Evolutionary conservation across 2,888 invertebrate genomes (phyloP).

Genomic region (Deilephila porcellus): DNA sequence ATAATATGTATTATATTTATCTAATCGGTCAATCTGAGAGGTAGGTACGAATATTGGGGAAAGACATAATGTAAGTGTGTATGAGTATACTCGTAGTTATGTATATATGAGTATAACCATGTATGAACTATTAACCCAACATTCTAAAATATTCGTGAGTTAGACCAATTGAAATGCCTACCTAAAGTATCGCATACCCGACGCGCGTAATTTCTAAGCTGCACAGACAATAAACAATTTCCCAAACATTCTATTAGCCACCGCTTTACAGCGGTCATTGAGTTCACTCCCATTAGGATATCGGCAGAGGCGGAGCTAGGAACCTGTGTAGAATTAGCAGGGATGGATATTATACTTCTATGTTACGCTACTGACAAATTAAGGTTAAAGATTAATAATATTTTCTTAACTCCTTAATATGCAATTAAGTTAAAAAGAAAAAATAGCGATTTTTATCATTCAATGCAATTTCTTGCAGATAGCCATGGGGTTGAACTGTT

Average conservation of each 20-base stretch:
- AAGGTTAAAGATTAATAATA: no score
- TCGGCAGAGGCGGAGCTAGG: conserved; percentile 1
- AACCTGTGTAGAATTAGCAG: background rate
- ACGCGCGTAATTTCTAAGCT: background rate
- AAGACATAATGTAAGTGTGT: no score
- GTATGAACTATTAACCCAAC: background rate
- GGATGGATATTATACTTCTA: background rate
- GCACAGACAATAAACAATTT: conserved; percentile 10
- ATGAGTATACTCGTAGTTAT: no score
- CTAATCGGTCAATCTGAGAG: no score
- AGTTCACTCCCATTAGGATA: conserved; percentile 26
- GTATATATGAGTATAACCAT: no score
- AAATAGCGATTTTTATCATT: no score
- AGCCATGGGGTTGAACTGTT: no score
- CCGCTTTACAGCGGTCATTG: conserved; percentile 13
- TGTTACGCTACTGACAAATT: background rate
- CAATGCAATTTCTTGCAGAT: no score
- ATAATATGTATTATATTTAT: no score
- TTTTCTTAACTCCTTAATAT: no score
- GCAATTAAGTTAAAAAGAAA: no score
- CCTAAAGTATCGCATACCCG: background rate
- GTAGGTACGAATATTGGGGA: no score
- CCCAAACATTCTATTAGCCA: conserved; percentile 19
- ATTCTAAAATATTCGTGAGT: background rate
- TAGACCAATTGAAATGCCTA: background rate